phyloP scores from a whole-genome alignment of 2,797 vertebrate species.

The Mormyrus hasselquistii region DNA sequence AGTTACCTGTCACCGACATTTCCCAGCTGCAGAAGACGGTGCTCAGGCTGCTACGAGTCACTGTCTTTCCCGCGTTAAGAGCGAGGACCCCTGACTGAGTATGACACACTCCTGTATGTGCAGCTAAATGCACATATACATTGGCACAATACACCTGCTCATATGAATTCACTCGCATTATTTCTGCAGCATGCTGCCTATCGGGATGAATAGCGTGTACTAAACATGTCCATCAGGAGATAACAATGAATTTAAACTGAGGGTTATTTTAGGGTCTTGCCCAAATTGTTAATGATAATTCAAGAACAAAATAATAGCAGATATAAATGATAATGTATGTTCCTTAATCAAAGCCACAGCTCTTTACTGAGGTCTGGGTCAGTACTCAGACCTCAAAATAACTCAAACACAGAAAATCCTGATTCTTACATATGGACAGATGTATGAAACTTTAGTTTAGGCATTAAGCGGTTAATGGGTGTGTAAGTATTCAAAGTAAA shows the following conservation, averaged over 20 bases:
- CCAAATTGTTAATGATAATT: background rate
- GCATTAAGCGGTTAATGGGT: background rate
- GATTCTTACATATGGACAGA: background rate
- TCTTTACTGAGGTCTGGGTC: background rate
- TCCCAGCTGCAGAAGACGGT: background rate
- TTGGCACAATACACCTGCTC: background rate
- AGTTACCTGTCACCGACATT: constrained; percentile 4
- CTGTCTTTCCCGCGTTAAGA: background rate
- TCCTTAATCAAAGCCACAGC: background rate
- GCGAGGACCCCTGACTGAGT: background rate
- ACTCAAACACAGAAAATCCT: background rate
- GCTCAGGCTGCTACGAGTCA: background rate
- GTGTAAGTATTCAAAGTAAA: background rate
- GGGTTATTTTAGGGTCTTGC: background rate
- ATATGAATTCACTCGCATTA: background rate
- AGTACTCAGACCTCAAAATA: background rate
- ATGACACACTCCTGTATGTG: background rate
- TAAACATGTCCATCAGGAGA: background rate
- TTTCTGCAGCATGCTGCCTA: background rate
- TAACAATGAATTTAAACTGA: background rate
- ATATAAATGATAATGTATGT: background rate
- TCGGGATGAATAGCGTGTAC: background rate
- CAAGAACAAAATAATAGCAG: background rate
- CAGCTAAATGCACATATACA: background rate
- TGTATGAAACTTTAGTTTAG: background rate